Evolutionary conservation across 2,888 invertebrate species (phyloP), one percentile per base, ranked within the genome.

Genomic region (Morpho deidamia): DNA sequence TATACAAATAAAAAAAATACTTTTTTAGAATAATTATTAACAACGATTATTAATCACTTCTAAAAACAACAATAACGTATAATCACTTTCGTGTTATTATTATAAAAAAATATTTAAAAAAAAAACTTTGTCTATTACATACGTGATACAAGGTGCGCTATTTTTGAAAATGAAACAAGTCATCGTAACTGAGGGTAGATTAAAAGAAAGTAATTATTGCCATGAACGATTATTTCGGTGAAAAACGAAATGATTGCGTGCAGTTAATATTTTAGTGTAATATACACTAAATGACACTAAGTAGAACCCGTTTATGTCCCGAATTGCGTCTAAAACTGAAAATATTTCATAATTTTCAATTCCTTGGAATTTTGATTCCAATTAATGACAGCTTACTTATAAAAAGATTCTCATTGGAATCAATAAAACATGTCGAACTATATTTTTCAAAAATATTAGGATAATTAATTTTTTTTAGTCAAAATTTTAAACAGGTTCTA

Each of bases 121-220:
- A 40, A 53, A 59, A 47, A 52, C 34, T 44, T 7, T 11, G 12
- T 59, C 58, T 58, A 50, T 47, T 46, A 51, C 45, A 52, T 50
- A 48, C 47, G 56, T 55, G 53, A 39, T 12, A 55, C 51, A 14
- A 35, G 39, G 53, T 55, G 55, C 44, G 53, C 43, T 45, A 50
- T 65, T 73, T 82, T 83, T 83, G 85, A 85, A 83, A 85, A 85
- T 84, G 83, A 84, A 83, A 80, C 81, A 62, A 52, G 40, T 50
- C 10, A 46, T 51, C 38, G 10, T 41, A 10, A 9, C 38, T 50
- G 9, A n/a, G 39, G 40, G 40, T 44, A 49, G 7, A 11, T 23
- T 23, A 32, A 38, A 75, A 63, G 78, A 83, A 83, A 83, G 83
- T 82, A 82, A 83, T 82, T 81, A 82, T 76, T 56, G 43, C 47